A percentile compares a stretch with the other conserved stretches of the same genome.
Conservation (phyloP, 2,797 vertebrate species). For the Hypotaenidia philippensis region DNA sequence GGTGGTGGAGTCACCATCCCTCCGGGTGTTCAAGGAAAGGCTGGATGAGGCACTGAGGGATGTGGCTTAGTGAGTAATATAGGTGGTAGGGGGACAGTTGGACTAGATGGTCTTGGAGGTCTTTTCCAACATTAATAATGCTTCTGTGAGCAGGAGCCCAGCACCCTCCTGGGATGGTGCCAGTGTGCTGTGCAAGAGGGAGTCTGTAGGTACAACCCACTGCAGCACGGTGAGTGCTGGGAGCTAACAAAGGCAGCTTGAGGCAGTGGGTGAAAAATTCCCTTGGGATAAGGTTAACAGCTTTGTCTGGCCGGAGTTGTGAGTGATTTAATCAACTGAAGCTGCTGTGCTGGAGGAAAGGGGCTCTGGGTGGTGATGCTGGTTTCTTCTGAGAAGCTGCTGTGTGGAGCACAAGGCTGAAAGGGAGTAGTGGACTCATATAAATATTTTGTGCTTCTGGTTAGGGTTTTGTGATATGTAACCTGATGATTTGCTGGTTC, state of each 20-base stretch:
- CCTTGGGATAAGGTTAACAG: too few relatives aligned
- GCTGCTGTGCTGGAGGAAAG: not conserved
- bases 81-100: too few relatives aligned
- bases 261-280: too few relatives aligned
- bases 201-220: accelerated
- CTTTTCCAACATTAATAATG: too few relatives aligned
- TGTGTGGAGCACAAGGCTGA: not conserved
- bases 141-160: not conserved
- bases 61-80: too few relatives aligned
- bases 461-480: not conserved
- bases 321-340: not conserved
- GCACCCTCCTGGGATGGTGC: not conserved
- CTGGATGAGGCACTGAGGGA: too few relatives aligned
- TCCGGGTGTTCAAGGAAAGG: too few relatives aligned
- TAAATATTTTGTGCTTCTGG: accelerated
- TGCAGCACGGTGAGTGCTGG: accelerated
- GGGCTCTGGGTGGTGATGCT: not conserved
- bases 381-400: not conserved
- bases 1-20: too few relatives aligned
- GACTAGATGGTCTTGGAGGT: too few relatives aligned
- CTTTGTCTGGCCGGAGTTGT: not conserved
- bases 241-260: accelerated
- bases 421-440: accelerated
- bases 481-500: not conserved
- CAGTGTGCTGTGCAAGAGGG: accelerated